Conservation (phyloP, 2,888 invertebrate species). For the Morpho deidamia region DNA sequence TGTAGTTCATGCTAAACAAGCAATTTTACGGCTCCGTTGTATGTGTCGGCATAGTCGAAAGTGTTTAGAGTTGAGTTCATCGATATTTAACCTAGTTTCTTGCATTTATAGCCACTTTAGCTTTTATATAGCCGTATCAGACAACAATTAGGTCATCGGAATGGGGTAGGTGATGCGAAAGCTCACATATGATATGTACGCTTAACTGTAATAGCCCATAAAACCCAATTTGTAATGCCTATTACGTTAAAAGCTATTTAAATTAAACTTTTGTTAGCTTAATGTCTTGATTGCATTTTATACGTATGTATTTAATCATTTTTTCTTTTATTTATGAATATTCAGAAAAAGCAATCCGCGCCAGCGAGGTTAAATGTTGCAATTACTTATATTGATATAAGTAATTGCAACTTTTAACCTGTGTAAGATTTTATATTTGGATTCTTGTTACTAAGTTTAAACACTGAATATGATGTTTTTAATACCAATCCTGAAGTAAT, state of each 20-base stretch:
- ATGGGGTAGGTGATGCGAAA: constrained; percentile 60
- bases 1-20: constrained; percentile 35
- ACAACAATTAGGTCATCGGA: constrained; percentile 69
- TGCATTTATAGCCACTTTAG: constrained; percentile 67
- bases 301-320: not conserved
- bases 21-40: constrained; percentile 31
- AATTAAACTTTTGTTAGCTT: not conserved
- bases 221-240: constrained; percentile 23
- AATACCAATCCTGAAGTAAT: too few relatives aligned
- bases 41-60: constrained; percentile 36
- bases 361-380: too few relatives aligned
- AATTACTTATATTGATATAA: too few relatives aligned
- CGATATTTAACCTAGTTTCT: constrained; percentile 73
- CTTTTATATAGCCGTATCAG: constrained; percentile 56
- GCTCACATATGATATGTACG: constrained; percentile 44
- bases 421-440: too few relatives aligned
- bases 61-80: constrained; percentile 47
- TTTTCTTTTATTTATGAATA: too few relatives aligned
- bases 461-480: too few relatives aligned
- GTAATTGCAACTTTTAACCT: too few relatives aligned
- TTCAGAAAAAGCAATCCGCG: too few relatives aligned
- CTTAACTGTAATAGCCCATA: constrained; percentile 40
- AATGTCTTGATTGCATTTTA: not conserved
- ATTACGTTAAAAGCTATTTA: not conserved
- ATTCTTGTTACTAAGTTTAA: too few relatives aligned